phyloP scores from a whole-genome alignment of 2,888 invertebrate genomes.

The Hemithea aestivaria region DNA sequence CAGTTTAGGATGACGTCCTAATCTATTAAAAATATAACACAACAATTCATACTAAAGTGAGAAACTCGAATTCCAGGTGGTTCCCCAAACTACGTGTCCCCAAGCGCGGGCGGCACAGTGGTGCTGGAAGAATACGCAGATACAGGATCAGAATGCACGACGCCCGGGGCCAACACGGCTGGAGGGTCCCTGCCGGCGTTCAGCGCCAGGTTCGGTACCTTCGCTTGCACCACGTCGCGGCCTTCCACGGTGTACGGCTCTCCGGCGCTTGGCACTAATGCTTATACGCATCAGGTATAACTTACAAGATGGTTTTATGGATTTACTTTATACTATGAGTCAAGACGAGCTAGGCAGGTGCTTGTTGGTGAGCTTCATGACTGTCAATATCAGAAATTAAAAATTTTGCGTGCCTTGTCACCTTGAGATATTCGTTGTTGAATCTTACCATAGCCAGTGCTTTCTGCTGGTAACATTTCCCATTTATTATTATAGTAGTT shows the following conservation, averaged over 20 bases:
- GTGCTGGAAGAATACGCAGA: slow-evolving; percentile 42
- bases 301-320: no score
- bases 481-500: no score
- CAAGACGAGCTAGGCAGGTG: no score
- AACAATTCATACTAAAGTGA: not conserved
- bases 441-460: no score
- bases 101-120: slow-evolving; percentile 34
- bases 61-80: slow-evolving; percentile 38
- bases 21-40: no score
- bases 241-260: slow-evolving; percentile 53
- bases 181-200: slow-evolving; percentile 74
- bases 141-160: slow-evolving; percentile 14
- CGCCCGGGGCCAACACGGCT: slow-evolving; percentile 35
- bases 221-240: slow-evolving; percentile 49
- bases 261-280: slow-evolving; percentile 39
- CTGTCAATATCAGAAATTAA: no score
- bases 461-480: no score
- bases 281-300: slow-evolving; percentile 53
- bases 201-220: slow-evolving; percentile 74
- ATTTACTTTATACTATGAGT: no score
- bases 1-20: not conserved
- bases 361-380: no score
- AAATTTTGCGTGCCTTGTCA: no score
- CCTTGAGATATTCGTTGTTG: no score
- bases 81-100: slow-evolving; percentile 50